These are phyloP conservation scores for Chalcis sispes DNA, from an alignment of 2,888 invertebrate genomes.

Conservation along the genomic window DNA sequence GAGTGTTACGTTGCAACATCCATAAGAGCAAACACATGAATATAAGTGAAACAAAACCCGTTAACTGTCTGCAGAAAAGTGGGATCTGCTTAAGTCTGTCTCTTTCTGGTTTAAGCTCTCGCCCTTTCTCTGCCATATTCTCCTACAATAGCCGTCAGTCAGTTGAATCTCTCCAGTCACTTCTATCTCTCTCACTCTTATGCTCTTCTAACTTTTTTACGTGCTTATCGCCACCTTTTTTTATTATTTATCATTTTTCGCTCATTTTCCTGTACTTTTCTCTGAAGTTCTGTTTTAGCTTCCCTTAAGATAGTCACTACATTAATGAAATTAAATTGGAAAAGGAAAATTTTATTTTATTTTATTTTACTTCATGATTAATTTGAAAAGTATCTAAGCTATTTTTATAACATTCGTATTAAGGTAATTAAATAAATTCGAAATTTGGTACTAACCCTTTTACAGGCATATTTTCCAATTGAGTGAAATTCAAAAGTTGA, in stretches of 20 bases:
- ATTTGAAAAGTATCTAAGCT: no score
- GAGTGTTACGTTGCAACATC: not conserved
- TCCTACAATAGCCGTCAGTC: conserved; percentile 12
- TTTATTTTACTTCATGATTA: no score
- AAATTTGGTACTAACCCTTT: no score
- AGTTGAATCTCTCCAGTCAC: conserved; percentile 1
- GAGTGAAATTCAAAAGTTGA: no score
- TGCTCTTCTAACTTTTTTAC: not conserved
- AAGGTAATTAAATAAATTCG: no score
- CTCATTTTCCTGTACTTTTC: not conserved
- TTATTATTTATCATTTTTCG: not conserved
- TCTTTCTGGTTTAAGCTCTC: no score
- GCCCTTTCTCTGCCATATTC: not conserved
- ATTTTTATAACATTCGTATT: no score
- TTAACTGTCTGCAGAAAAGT: conserved; percentile 37
- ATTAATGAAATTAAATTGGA: no score
- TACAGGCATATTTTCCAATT: no score
- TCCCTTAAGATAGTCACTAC: not conserved
- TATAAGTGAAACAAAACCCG: conserved; percentile 36
- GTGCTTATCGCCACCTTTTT: no score
- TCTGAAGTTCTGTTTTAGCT: not conserved
- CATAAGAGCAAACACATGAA: conserved; percentile 16
- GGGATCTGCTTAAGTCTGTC: conserved; percentile 11
- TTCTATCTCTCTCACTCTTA: conserved; percentile 9
- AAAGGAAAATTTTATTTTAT: no score